phyloP scores from a whole-genome alignment of 2,888 invertebrate genomes.

The Eremobia ochroleuca region DNA sequence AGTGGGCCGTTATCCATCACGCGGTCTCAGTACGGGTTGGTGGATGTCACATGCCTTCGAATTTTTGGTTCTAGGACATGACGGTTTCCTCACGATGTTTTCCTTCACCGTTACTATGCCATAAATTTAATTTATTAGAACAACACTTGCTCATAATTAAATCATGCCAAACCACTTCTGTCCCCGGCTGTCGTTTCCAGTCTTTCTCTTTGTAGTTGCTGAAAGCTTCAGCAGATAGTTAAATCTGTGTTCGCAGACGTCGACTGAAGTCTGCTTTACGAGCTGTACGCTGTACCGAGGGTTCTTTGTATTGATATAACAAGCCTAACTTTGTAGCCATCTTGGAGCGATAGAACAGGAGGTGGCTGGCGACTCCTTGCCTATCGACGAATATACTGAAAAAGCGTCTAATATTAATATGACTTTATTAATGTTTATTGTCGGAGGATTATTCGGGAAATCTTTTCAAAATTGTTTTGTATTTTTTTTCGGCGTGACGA shows the following conservation, averaged over 20 bases:
- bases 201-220: slow-evolving; percentile 77
- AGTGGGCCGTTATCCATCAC: neutral
- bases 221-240: slow-evolving; percentile 82
- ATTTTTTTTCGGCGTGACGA: neutral
- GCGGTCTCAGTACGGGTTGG: neutral
- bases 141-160: neutral
- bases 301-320: slow-evolving; percentile 80
- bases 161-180: slow-evolving; percentile 32
- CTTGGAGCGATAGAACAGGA: slow-evolving; percentile 19
- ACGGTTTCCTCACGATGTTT: neutral
- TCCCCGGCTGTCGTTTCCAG: slow-evolving; percentile 34
- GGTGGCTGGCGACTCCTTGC: slow-evolving; percentile 2
- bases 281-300: slow-evolving; percentile 75
- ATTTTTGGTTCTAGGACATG: neutral
- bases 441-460: neutral
- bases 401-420: neutral
- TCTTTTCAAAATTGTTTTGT: neutral
- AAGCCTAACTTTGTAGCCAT: slow-evolving; percentile 73
- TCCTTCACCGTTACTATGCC: neutral
- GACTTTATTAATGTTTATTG: too few species aligned
- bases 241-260: slow-evolving; percentile 76
- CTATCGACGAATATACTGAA: too few species aligned
- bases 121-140: neutral
- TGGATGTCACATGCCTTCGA: neutral
- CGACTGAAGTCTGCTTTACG: slow-evolving; percentile 82